These are phyloP conservation scores for Eupithecia vulgata DNA, from an alignment of 2,888 invertebrate species.

Conservation along the genomic window DNA sequence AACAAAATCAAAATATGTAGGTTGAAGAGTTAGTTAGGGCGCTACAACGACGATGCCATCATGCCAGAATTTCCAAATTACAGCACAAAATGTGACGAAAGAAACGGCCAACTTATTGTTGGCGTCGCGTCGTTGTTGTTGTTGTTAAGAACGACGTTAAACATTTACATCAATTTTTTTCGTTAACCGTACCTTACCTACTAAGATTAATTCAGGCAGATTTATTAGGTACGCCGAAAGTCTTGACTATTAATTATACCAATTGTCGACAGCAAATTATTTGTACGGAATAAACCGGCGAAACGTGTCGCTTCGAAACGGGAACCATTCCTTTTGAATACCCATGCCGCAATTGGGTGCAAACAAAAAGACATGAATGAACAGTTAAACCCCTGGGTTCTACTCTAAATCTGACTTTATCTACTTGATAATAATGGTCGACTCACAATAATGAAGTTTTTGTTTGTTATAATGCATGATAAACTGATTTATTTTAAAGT, in stretches of 20 bases:
- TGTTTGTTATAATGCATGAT: too few relatives aligned
- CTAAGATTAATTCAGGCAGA: conserved; percentile 15
- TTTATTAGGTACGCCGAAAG: conserved; percentile 22
- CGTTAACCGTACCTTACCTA: not conserved
- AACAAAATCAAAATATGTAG: not conserved
- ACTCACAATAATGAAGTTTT: too few relatives aligned
- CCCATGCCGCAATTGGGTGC: not conserved
- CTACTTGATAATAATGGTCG: too few relatives aligned
- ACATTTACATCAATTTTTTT: not conserved
- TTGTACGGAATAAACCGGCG: too few relatives aligned
- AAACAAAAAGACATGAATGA: not conserved
- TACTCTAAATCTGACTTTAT: too few relatives aligned
- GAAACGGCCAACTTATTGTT: not conserved
- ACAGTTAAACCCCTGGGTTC: not conserved
- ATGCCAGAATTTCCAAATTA: not conserved
- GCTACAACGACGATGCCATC: not conserved
- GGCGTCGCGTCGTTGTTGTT: not conserved
- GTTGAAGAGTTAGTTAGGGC: not conserved
- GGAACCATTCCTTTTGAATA: too few relatives aligned
- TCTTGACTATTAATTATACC: conserved; percentile 18
- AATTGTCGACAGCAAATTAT: conserved; percentile 1
- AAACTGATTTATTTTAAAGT: too few relatives aligned
- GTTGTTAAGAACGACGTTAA: too few relatives aligned
- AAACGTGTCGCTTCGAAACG: too few relatives aligned
- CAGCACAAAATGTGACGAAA: too few relatives aligned